A percentile compares a stretch with the other conserved stretches of the same genome.
These are phyloP conservation scores for Rattus rattus DNA, from an alignment of 2,113 vertebrate genomes.

Conservation along the genomic window DNA sequence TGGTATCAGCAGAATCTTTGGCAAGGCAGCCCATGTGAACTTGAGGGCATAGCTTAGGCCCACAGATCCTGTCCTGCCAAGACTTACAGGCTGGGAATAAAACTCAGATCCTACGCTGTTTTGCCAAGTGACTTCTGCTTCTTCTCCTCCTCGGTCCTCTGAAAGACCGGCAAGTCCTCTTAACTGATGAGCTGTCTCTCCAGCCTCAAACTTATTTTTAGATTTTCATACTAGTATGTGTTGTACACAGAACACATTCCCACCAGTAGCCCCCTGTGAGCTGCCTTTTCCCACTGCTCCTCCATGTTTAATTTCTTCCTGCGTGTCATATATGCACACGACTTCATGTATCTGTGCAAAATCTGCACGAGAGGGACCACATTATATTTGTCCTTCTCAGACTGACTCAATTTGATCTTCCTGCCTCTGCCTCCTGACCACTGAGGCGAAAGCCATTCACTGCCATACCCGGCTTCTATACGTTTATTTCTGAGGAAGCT, in stretches of 20 bases:
- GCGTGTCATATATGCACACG: background rate
- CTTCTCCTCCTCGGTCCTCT: background rate
- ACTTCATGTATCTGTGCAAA: background rate
- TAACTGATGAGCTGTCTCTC: background rate
- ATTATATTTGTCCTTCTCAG: background rate
- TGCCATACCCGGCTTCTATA: background rate
- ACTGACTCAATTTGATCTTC: too few relatives aligned
- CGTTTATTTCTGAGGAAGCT: background rate
- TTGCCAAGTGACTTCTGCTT: background rate
- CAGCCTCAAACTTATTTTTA: background rate
- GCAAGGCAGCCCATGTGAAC: background rate
- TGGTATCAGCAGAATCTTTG: fast-evolving
- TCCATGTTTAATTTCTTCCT: background rate
- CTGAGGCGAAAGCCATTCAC: background rate
- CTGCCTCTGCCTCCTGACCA: background rate
- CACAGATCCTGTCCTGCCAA: background rate
- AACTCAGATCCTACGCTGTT: background rate
- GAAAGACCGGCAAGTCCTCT: background rate
- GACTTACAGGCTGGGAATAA: too few relatives aligned
- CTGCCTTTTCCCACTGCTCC: too few relatives aligned
- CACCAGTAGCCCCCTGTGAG: too few relatives aligned
- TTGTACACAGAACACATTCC: background rate
- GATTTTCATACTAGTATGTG: too few relatives aligned
- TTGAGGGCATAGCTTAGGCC: background rate
- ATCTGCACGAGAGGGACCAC: background rate